Percentiles rank a stretch among this genome's conserved stretches.
Conservation (phyloP, 2,888 invertebrate species). For the Andrena marginata region DNA sequence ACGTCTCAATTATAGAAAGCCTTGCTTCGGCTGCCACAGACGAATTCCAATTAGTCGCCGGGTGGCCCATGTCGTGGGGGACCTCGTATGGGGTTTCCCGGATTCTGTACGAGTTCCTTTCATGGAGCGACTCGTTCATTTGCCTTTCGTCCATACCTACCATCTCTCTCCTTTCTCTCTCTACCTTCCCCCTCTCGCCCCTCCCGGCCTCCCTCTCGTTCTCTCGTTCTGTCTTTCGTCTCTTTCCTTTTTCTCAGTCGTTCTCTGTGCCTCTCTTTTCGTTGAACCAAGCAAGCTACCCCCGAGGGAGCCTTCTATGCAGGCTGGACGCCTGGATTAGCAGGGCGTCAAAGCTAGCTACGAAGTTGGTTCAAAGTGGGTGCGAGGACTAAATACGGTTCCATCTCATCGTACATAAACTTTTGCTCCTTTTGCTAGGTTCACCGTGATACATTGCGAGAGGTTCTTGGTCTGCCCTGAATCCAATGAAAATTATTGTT, state of each 20-base stretch:
- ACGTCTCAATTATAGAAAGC: conserved; percentile 85
- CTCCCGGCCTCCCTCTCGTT: conserved; percentile 20
- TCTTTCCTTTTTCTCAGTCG: conserved; percentile 47
- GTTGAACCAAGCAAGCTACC: conserved; percentile 54
- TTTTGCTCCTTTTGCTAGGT: conserved; percentile 38
- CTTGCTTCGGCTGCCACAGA: conserved; percentile 84
- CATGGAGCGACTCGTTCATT: conserved; percentile 84
- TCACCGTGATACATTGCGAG: background rate
- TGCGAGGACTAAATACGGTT: conserved; percentile 72
- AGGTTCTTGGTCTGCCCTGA: background rate
- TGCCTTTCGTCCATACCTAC: conserved; percentile 81
- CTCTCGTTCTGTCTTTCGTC: conserved; percentile 56
- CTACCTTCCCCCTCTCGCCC: conserved; percentile 26
- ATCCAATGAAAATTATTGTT: background rate
- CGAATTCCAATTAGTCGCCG: conserved; percentile 85
- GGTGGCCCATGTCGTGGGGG: conserved; percentile 82
- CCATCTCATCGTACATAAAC: conserved; percentile 50
- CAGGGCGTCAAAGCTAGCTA: conserved; percentile 80
- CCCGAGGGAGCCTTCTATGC: conserved; percentile 70
- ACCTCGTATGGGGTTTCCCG: conserved; percentile 84
- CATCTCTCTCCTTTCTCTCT: conserved; percentile 35
- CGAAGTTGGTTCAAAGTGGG: conserved; percentile 71
- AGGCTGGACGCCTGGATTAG: conserved; percentile 78
- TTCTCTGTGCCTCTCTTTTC: conserved; percentile 65
- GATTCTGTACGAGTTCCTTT: conserved; percentile 85